Conservation (phyloP, 2,888 invertebrate species). For the Lampropteryx suffumata region DNA sequence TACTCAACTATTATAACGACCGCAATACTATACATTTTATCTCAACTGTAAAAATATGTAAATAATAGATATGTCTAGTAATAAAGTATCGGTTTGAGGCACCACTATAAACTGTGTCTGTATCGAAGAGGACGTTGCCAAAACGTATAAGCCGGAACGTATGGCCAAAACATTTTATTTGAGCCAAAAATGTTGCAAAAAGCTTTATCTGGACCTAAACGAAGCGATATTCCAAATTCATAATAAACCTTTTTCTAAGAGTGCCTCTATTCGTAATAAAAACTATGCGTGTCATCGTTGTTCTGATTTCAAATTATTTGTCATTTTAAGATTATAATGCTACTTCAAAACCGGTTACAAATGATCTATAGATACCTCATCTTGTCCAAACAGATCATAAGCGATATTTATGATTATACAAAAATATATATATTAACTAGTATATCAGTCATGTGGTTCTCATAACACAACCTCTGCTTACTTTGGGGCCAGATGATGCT, state of each 20-base stretch:
- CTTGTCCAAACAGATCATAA: too few species aligned
- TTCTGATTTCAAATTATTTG: too few species aligned
- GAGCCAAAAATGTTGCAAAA: slow-evolving; percentile 33
- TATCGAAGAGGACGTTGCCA: slow-evolving; percentile 32
- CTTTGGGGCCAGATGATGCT: too few species aligned
- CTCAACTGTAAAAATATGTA: slow-evolving; percentile 13
- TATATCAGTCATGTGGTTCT: too few species aligned
- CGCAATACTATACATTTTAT: slow-evolving; percentile 1
- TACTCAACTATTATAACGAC: not conserved
- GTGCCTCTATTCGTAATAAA: too few species aligned
- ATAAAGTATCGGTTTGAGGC: slow-evolving; percentile 27
- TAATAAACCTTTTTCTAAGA: not conserved
- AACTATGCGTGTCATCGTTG: too few species aligned
- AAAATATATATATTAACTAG: too few species aligned
- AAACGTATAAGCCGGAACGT: slow-evolving; percentile 28
- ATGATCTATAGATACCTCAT: too few species aligned
- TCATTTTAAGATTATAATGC: too few species aligned
- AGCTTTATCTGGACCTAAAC: slow-evolving; percentile 13
- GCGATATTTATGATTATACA: too few species aligned
- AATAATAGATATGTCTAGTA: slow-evolving; percentile 22
- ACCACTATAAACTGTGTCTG: slow-evolving; percentile 25
- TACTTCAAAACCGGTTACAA: too few species aligned
- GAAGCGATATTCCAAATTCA: not conserved
- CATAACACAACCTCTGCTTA: too few species aligned
- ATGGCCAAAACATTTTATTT: slow-evolving; percentile 24